Evolutionary conservation across 2,113 vertebrate genomes (phyloP), one percentile per base, ranked within the genome.

Genomic region (Archocentrus centrarchus): DNA sequence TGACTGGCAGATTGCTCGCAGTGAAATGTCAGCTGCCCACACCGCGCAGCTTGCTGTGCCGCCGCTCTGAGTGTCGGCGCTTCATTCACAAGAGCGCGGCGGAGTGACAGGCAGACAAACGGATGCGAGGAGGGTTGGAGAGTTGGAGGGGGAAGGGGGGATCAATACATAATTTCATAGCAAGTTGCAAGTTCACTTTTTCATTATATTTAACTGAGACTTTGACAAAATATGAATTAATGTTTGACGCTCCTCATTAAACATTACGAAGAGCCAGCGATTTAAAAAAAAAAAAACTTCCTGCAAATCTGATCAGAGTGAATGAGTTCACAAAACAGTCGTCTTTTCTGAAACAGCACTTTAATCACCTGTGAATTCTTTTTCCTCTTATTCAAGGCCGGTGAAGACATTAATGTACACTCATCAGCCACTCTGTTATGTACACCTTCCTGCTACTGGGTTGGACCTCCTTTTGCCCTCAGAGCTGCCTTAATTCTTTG

Each of bases 1-100:
- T 63, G 82, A 88, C 62, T 78, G 81, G 61, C 83, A 86, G 84
- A 81, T 83, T 80, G 62, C 60, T 85, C 13, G 50, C 75, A 53
- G 61, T 59, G 82, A 92, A 88, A 89, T 86, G 90, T 88, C 90
- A 93, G 88, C 85, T 86, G 79, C 92, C 82, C 83, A 86, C 86
- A 81, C 22, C 60, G 5, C 22, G 3, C 41, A 44, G 1, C 63
- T 44, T 14, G 24, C 18, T 22, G 35, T n/a, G 30, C 44, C 61
- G 57, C 44, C 32, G 73, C 20, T 53, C 58, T 61, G 61, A 0
- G 55, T 60, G 58, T 50, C 20, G 6, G 18, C 0, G 8, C 62
- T 82, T 88, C 82, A 84, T 89, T 91, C 82, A 87, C 58, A 81
- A 82, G 78, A 32, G 78, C 79, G 84, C 47, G 75, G 47, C 32